Percentiles rank a stretch among this genome's conserved stretches.
phyloP scores from a whole-genome alignment of 2,797 vertebrate species.

The Serranus cabrilla region DNA sequence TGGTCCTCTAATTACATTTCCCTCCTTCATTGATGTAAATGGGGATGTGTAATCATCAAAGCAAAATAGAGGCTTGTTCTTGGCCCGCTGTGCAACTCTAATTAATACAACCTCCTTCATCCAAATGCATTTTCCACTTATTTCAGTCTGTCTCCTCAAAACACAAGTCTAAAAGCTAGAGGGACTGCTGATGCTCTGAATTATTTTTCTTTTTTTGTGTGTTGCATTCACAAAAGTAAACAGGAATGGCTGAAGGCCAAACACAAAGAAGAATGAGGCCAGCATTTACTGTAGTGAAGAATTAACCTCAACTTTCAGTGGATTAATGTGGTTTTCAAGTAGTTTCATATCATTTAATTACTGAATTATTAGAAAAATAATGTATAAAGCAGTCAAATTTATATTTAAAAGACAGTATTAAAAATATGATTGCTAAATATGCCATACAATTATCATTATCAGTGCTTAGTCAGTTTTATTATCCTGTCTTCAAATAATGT shows the following conservation, averaged over 20 bases:
- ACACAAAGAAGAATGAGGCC: conserved; percentile 46
- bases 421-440: not conserved
- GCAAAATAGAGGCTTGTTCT: conserved; percentile 73
- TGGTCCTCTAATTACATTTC: conserved; percentile 75
- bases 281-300: conserved; percentile 52
- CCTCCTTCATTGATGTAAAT: conserved; percentile 80
- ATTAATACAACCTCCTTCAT: conserved; percentile 81
- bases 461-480: not conserved
- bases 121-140: conserved; percentile 63
- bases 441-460: not conserved
- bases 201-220: conserved; percentile 53
- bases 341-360: conserved; percentile 9
- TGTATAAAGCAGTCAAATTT: not conserved
- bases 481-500: not conserved
- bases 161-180: conserved; percentile 47
- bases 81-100: conserved; percentile 68
- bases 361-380: not conserved
- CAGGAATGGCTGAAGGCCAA: conserved; percentile 35
- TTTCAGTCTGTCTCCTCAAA: conserved; percentile 56
- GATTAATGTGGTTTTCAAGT: conserved; percentile 37
- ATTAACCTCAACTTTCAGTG: conserved; percentile 30
- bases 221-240: conserved; percentile 50
- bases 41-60: conserved; percentile 82
- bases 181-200: conserved; percentile 54
- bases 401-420: not conserved